phyloP scores from a whole-genome alignment of 92 coral and sea anemone genomes.

The Epizoanthus rinbou region DNA sequence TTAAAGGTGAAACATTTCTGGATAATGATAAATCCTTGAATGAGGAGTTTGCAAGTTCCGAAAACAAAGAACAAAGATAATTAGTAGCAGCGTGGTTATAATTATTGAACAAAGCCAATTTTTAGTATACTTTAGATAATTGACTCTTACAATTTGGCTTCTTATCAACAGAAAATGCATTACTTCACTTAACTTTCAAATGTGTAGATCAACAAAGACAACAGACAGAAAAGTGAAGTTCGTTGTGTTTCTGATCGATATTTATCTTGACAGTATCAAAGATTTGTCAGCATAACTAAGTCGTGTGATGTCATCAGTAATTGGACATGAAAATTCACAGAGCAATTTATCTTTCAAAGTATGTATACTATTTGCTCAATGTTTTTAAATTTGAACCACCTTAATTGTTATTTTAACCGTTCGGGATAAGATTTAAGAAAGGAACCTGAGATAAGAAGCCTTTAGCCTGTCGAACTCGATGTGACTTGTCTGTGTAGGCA shows the following conservation, averaged over 20 bases:
- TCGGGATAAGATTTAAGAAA: background rate
- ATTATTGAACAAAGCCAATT: background rate
- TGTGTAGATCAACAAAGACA: slow-evolving; percentile 11
- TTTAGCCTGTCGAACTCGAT: slow-evolving; percentile 8
- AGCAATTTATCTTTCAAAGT: background rate
- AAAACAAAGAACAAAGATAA: background rate
- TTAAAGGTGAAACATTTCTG: too few species aligned
- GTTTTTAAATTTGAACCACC: background rate
- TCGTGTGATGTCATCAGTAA: slow-evolving; percentile 7
- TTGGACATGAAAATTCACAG: slow-evolving; percentile 7
- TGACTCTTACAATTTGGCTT: background rate
- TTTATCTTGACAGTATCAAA: background rate
- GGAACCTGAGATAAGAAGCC: slow-evolving; percentile 6
- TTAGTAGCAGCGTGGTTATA: background rate
- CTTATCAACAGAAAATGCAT: slow-evolving; percentile 10
- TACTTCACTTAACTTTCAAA: background rate
- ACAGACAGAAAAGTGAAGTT: background rate
- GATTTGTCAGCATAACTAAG: background rate
- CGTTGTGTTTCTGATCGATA: background rate
- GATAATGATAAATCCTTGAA: too few species aligned
- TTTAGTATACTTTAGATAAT: background rate
- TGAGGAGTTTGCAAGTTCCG: too few species aligned
- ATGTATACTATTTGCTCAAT: too few species aligned
- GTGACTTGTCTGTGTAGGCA: slow-evolving; percentile 1
- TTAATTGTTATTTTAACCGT: background rate